Evolutionary conservation across 2,797 vertebrate species (phyloP).

Genomic region (Microctenopoma lineatum): DNA sequence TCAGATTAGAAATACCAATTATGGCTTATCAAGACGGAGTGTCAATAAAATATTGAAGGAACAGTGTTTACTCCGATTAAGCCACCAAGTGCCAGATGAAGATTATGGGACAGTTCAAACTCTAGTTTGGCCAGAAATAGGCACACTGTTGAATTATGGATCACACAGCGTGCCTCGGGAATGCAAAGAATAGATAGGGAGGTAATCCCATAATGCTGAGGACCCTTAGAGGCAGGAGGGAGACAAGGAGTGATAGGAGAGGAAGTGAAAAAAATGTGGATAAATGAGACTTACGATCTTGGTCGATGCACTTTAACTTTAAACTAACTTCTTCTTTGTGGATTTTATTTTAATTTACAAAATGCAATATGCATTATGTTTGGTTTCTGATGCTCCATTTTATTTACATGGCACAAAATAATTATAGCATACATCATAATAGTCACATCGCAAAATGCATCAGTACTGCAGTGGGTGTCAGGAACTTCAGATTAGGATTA

Average conservation of each 20-base stretch:
- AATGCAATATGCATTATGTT: conserved; percentile 17
- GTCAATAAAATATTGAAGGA: conserved; percentile 81
- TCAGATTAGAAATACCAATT: conserved; percentile 80
- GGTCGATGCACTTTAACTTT: conserved; percentile 46
- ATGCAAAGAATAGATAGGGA: conserved; percentile 78
- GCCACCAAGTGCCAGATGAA: conserved; percentile 78
- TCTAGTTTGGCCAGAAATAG: conserved; percentile 74
- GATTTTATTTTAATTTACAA: conserved; percentile 24
- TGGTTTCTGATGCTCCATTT: conserved; percentile 41
- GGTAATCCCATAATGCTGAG: conserved; percentile 79
- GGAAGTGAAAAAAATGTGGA: conserved; percentile 38
- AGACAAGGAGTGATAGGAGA: conserved; percentile 71
- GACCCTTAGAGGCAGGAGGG: conserved; percentile 56
- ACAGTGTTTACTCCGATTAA: conserved; percentile 81
- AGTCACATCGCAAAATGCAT: conserved; percentile 51
- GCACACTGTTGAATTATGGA: conserved; percentile 81
- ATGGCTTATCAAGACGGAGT: conserved; percentile 77
- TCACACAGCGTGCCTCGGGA: conserved; percentile 72
- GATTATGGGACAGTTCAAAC: conserved; percentile 81
- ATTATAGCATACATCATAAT: conserved; percentile 34
- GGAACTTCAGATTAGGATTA: conserved; percentile 61
- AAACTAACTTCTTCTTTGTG: conserved; percentile 43
- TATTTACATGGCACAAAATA: conserved; percentile 37
- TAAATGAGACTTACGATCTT: conserved; percentile 58
- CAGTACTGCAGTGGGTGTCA: conserved; percentile 32